A percentile compares a stretch with the other conserved stretches of the same genome.
Evolutionary conservation across 2,888 invertebrate genomes (phyloP).

Genomic region (Pristionchus exspectatus): DNA sequence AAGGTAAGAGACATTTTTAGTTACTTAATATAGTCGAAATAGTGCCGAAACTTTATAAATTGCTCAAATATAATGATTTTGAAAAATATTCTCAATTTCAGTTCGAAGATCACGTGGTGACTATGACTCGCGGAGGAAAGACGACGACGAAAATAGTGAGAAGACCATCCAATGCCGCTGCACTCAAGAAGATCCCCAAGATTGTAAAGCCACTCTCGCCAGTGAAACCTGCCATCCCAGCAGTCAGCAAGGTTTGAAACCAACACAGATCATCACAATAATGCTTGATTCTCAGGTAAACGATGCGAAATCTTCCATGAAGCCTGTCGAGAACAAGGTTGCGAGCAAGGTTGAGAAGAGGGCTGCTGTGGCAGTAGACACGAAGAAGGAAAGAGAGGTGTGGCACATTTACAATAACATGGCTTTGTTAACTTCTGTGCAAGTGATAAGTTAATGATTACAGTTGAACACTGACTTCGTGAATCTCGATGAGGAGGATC

Average conservation of each 20-base stretch:
- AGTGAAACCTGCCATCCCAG: background rate
- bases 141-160: background rate
- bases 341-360: background rate
- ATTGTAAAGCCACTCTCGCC: background rate
- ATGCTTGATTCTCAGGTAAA: background rate
- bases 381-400: background rate
- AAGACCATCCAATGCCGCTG: constrained; percentile 13
- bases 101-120: constrained; percentile 27
- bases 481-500: background rate
- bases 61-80: background rate
- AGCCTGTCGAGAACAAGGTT: background rate
- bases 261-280: background rate
- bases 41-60: background rate
- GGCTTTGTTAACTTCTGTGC: no score
- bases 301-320: background rate
- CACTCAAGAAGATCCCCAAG: background rate
- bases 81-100: background rate
- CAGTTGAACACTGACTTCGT: background rate
- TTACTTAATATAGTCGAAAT: background rate
- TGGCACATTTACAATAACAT: no score
- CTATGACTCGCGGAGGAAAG: constrained; percentile 19
- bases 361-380: background rate
- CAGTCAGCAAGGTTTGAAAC: background rate
- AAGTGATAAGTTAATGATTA: no score
- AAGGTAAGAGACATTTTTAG: background rate